Base-by-base conservation (phyloP, 2,888 invertebrate genomes). In the Andrena trimmerana region DNA sequence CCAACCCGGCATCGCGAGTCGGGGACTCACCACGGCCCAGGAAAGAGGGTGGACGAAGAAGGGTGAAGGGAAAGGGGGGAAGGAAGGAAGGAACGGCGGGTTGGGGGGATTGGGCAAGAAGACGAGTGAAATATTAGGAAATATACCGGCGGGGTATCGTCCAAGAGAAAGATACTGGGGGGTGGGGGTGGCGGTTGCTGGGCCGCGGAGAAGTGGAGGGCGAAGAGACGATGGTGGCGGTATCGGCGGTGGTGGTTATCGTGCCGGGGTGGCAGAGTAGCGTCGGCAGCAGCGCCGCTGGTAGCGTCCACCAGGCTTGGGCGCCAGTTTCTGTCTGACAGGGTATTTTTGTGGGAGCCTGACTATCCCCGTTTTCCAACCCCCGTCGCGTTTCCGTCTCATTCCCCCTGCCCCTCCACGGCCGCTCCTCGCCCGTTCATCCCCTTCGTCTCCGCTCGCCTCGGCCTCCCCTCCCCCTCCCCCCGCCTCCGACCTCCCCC, bases 311-410 rank as follows among this genome's bases (percentile, higher is more conserved):
- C 83, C 88, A 82, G 74, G 89, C 86, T 90, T 87, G 89, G 86
- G 78, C 83, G 90, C 89, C 88, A 86, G 90, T 88, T 87, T 91
- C 91, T 88, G 91, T 92, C 91, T 90, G 92, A 88, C 91, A 90
- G 89, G 84, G 87, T 91, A 92, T 92, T 92, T 92, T 93, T 90
- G 86, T 87, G 85, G 89, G 88, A 91, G 87, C 87, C 59, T 83
- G 76, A 82, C 86, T 86, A 86, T 86, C 85, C 87, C 87, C 84
- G 83, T 86, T 71, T 80, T 81, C 73, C 79, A 70, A 84, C 83
- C 83, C 80, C 69, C 75, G 57, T 69, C 82, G 7, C 69, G 62
- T 57, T 42, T 42, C 81, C 77, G 69, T 72, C 62, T 60, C 78
- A 63, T 24, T 63, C 62, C 60, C 67, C 60, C 67, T 36, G 57